phyloP scores from a whole-genome alignment of 2,888 invertebrate species.

The Dichetophora obliterata region DNA sequence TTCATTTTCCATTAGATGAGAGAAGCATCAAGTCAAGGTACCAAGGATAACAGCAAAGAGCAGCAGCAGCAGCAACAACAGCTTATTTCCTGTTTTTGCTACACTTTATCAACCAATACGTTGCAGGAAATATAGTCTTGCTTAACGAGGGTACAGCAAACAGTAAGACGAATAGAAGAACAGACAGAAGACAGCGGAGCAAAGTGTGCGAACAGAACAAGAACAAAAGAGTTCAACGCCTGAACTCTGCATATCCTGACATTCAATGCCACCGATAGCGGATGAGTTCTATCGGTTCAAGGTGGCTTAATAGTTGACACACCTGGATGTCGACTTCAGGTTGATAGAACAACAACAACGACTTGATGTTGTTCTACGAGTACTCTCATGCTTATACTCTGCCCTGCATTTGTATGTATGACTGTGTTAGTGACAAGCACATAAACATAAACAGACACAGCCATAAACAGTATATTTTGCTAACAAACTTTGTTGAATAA shows the following conservation, averaged over 20 bases:
- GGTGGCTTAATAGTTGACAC: background rate
- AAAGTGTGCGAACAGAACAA: background rate
- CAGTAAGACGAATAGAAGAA: background rate
- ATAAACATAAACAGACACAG: background rate
- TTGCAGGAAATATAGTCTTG: conserved; percentile 6
- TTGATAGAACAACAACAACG: background rate
- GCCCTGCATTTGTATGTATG: background rate
- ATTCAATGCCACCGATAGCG: conserved; percentile 14
- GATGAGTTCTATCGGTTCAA: background rate
- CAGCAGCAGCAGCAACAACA: background rate
- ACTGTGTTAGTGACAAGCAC: no score
- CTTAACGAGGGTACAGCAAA: background rate
- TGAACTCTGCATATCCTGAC: background rate
- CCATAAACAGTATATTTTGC: background rate
- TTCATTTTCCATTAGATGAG: background rate
- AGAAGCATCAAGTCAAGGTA: background rate
- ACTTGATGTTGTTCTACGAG: background rate
- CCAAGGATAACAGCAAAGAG: background rate
- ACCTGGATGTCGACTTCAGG: background rate
- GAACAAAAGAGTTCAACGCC: background rate
- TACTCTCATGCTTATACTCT: background rate
- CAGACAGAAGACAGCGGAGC: background rate
- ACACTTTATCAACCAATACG: background rate
- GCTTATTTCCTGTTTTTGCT: conserved; percentile 1
- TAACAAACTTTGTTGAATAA: background rate